Evolutionary conservation across 2,113 vertebrate genomes (phyloP).

Genomic region (Paralichthys olivaceus): DNA sequence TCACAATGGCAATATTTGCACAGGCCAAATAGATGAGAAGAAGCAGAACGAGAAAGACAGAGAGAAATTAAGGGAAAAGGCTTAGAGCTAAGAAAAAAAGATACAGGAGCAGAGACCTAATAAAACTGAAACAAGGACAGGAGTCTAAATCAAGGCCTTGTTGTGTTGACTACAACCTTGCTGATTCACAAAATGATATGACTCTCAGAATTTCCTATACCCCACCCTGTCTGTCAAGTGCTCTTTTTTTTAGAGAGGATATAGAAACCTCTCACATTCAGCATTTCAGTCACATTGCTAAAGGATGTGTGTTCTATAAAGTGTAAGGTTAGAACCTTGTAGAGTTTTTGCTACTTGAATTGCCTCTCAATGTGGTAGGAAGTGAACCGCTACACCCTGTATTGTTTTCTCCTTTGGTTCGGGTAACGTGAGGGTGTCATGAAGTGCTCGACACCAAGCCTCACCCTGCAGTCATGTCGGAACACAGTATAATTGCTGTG

Average conservation of each 20-base stretch:
- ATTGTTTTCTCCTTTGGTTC: constrained; percentile 52
- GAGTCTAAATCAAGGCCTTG: constrained; percentile 15
- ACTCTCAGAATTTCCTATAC: constrained; percentile 35
- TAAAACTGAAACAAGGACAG: constrained; percentile 24
- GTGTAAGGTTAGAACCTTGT: constrained; percentile 28
- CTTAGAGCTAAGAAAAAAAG: neutral
- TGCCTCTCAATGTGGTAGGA: constrained; percentile 29
- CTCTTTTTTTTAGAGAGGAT: constrained; percentile 26
- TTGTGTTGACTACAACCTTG: constrained; percentile 27
- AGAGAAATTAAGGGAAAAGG: constrained; percentile 16
- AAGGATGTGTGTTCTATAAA: constrained; percentile 21
- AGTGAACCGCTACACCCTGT: constrained; percentile 46
- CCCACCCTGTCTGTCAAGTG: constrained; percentile 4
- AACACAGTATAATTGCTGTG: constrained; percentile 59
- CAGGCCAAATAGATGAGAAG: constrained; percentile 46
- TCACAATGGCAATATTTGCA: constrained; percentile 64
- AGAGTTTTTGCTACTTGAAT: constrained; percentile 31
- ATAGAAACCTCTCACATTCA: constrained; percentile 27
- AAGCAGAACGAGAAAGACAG: constrained; percentile 30
- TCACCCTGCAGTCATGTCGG: constrained; percentile 61
- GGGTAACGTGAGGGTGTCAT: constrained; percentile 62
- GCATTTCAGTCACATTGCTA: constrained; percentile 22
- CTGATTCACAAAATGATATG: constrained; percentile 41
- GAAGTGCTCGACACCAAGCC: constrained; percentile 51
- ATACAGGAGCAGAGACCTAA: neutral